A percentile compares a stretch with the other conserved stretches of the same genome.
Evolutionary conservation across 2,797 vertebrate genomes (phyloP).

Genomic region (Vipera latastei): DNA sequence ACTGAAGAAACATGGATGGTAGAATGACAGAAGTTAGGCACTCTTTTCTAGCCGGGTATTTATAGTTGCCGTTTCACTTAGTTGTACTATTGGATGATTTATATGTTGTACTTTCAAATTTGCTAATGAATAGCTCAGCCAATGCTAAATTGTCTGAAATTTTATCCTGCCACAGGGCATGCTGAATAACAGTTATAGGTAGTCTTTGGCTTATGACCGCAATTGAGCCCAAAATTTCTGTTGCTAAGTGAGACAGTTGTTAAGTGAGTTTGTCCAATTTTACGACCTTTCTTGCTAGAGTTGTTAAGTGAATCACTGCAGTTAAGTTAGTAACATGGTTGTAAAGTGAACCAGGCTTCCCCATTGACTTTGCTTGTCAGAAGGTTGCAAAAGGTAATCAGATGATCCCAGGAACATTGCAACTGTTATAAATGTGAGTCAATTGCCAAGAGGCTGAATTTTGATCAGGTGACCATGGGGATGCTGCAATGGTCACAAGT

Average conservation of each 20-base stretch:
- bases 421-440: not conserved
- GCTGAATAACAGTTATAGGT: not conserved
- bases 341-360: not conserved
- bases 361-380: not conserved
- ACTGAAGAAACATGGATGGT: not conserved
- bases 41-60: not conserved
- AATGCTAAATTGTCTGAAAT: not conserved
- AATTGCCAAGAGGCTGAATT: not conserved
- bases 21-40: not conserved
- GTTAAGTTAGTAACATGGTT: not conserved
- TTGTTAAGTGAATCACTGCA: not conserved
- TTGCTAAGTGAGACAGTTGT: not conserved
- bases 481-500: not conserved
- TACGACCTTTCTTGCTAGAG: not conserved
- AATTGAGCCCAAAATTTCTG: not conserved
- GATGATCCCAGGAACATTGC: not conserved
- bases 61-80: not conserved
- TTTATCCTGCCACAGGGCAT: not conserved
- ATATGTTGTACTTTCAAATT: not conserved
- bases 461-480: not conserved
- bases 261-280: not conserved
- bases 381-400: not conserved
- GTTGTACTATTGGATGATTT: slow-evolving; percentile 1
- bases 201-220: not conserved
- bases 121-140: not conserved